A percentile compares a stretch with the other conserved stretches of the same genome.
phyloP scores from a whole-genome alignment of 2,888 invertebrate species.

The Drosophila subquinaria region DNA sequence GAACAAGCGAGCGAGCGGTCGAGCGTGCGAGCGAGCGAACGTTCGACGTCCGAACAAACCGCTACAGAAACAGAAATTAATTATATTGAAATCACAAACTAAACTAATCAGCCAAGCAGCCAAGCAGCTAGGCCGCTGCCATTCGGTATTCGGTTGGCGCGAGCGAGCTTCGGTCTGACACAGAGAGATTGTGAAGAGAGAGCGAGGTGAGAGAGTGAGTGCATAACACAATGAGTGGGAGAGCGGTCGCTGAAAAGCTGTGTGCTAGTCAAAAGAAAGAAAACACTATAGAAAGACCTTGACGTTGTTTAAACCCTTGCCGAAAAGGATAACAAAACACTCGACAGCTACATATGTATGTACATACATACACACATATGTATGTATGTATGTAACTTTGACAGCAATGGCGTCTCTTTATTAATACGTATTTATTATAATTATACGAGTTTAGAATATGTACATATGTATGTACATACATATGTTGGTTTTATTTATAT shows the following conservation, averaged over 20 bases:
- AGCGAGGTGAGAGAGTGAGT: conserved; percentile 12
- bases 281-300: conserved; percentile 32
- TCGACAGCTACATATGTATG: neutral
- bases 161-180: conserved; percentile 50
- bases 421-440: conserved; percentile 11
- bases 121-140: conserved; percentile 28
- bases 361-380: neutral
- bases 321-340: conserved; percentile 46
- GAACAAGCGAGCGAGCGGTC: conserved; percentile 25
- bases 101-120: conserved; percentile 70
- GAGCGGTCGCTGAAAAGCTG: conserved; percentile 33
- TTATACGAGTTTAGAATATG: neutral
- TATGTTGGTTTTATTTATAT: conserved; percentile 31
- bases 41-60: conserved; percentile 75
- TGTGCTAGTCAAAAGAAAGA: conserved; percentile 5
- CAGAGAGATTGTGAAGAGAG: neutral
- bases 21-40: conserved; percentile 36
- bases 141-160: conserved; percentile 21
- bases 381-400: conserved; percentile 1
- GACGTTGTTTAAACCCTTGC: conserved; percentile 44
- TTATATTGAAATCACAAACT: conserved; percentile 80
- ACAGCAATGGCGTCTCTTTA: conserved; percentile 10
- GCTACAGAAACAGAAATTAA: conserved; percentile 79
- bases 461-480: conserved; percentile 17
- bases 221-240: conserved; percentile 25